Conservation (phyloP, 2,888 invertebrate genomes). For the Cosmorhoe ocellata region DNA sequence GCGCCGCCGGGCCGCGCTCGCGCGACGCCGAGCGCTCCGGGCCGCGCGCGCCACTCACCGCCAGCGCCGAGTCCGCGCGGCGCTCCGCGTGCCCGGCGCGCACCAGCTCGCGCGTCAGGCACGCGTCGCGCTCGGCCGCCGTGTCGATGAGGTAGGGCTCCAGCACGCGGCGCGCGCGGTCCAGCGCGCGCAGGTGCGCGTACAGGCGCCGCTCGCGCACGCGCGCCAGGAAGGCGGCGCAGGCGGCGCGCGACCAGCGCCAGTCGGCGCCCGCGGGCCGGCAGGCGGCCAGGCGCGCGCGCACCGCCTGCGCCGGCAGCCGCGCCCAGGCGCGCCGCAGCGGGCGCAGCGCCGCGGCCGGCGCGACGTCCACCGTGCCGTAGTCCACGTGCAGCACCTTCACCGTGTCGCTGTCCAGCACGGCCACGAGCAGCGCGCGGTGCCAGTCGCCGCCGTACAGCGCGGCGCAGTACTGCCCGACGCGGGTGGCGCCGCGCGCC, state of each 20-base stretch:
- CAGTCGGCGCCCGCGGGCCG: constrained; percentile 61
- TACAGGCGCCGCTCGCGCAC: constrained; percentile 60
- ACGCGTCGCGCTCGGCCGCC: constrained; percentile 65
- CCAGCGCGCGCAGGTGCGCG: constrained; percentile 53
- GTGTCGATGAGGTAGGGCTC: constrained; percentile 80
- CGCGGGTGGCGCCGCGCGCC: constrained; percentile 60
- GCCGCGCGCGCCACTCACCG: constrained; percentile 58
- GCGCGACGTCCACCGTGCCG: constrained; percentile 75
- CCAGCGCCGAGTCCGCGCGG: constrained; percentile 70
- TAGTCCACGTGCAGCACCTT: constrained; percentile 82
- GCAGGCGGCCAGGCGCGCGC: constrained; percentile 74
- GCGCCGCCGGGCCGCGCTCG: constrained; percentile 42
- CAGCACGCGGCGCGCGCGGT: constrained; percentile 20
- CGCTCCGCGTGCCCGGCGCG: constrained; percentile 74
- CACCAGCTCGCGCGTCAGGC: constrained; percentile 73
- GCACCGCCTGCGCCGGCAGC: constrained; percentile 77
- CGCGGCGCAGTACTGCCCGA: constrained; percentile 74
- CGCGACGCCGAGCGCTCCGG: constrained; percentile 61
- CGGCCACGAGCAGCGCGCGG: constrained; percentile 71
- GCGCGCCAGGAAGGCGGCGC: constrained; percentile 59
- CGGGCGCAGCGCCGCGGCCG: constrained; percentile 47
- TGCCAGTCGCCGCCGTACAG: constrained; percentile 77
- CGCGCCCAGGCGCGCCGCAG: constrained; percentile 63
- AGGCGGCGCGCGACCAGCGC: constrained; percentile 73
- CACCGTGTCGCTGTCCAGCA: constrained; percentile 65